These are phyloP conservation scores for Timema podura DNA, from an alignment of 2,888 invertebrate species.

Conservation along the genomic window DNA sequence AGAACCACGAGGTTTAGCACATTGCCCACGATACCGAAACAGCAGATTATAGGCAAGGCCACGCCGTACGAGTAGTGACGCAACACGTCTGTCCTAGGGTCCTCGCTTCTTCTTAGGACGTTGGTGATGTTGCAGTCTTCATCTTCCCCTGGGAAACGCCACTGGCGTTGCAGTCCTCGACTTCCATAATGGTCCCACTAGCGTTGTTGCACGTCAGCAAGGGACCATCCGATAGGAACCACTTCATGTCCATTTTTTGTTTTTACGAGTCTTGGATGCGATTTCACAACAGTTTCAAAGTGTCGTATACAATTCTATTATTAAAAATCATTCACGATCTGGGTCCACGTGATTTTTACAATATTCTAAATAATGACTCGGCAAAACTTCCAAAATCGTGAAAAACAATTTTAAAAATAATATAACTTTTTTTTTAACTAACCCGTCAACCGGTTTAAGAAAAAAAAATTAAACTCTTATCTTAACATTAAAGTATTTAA, in stretches of 20 bases:
- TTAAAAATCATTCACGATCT: no score
- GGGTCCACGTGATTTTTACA: no score
- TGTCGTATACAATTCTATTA: no score
- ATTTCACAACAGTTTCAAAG: no score
- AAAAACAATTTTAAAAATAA: no score
- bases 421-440: no score
- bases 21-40: slow-evolving; percentile 71
- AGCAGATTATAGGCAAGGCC: slow-evolving; percentile 64
- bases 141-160: slow-evolving; percentile 1
- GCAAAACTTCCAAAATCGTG: no score
- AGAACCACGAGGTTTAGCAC: slow-evolving; percentile 73
- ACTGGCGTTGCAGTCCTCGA: slow-evolving; percentile 5
- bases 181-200: not conserved
- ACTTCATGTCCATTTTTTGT: not conserved
- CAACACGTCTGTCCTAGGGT: slow-evolving; percentile 56
- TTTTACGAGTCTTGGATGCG: no score
- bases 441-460: no score
- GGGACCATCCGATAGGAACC: not conserved
- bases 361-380: no score
- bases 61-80: slow-evolving; percentile 62
- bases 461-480: no score
- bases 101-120: slow-evolving; percentile 43
- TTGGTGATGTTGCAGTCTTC: slow-evolving; percentile 24
- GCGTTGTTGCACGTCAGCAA: slow-evolving; percentile 2
- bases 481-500: no score